phyloP scores from a whole-genome alignment of 1,140 invertebrate genomes.

The Probaryconus sp. region DNA sequence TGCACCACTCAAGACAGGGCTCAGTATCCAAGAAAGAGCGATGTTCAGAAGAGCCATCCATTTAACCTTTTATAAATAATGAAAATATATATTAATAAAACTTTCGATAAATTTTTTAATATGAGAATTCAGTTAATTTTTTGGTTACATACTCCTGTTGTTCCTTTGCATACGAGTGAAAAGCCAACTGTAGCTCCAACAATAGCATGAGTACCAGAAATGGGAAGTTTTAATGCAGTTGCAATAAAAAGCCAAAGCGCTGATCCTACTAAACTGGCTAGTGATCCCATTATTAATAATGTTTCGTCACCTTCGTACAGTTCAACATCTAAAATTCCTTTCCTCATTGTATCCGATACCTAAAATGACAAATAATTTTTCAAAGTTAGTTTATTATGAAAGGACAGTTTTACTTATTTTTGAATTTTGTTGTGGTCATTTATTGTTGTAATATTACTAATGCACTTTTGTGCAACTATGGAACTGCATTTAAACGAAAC shows the following conservation, averaged over 20 bases:
- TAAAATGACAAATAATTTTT: not conserved
- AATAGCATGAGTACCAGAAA: conserved; percentile 98
- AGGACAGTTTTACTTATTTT: too few relatives aligned
- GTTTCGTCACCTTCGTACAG: conserved; percentile 90
- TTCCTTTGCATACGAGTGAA: conserved; percentile 92
- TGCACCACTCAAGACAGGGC: conserved; percentile 25
- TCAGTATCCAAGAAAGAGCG: conserved; percentile 24
- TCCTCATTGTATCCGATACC: conserved; percentile 99
- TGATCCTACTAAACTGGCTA: conserved; percentile 92
- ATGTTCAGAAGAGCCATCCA: conserved; percentile 5
- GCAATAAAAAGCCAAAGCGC: conserved; percentile 96
- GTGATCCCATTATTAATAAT: conserved; percentile 93
- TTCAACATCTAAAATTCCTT: conserved; percentile 94
- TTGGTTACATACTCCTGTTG: conserved; percentile 86
- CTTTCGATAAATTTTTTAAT: too few relatives aligned
- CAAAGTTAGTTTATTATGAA: too few relatives aligned
- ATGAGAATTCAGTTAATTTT: not conserved
- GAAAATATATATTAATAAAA: not conserved
- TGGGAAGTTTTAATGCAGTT: conserved; percentile 95
- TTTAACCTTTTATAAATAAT: conserved; percentile 12
- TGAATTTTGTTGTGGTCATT: too few relatives aligned
- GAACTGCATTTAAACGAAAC: too few relatives aligned
- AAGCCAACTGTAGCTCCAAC: conserved; percentile 99
- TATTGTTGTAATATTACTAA: too few relatives aligned
- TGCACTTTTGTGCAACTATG: too few relatives aligned